Evolutionary conservation across 1,140 invertebrate genomes (phyloP).

Genomic region (Papilio polyxenes): DNA sequence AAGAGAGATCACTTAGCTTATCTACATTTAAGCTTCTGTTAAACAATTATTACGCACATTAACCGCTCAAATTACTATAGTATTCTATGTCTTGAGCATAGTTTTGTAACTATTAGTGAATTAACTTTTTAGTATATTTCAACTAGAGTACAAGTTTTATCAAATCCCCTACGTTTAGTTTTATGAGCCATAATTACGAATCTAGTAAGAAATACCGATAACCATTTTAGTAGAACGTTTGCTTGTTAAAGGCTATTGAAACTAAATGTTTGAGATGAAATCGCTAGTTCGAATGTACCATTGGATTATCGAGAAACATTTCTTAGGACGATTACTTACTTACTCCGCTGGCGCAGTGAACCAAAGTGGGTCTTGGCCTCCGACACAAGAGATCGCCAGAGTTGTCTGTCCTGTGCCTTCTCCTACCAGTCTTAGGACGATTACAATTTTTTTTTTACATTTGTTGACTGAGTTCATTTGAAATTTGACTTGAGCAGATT

Average conservation of each 20-base stretch:
- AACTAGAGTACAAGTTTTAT: not conserved
- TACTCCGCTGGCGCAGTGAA: no score
- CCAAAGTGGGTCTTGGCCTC: no score
- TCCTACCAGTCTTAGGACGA: not conserved
- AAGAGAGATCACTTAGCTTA: not conserved
- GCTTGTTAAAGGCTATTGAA: constrained; percentile 3
- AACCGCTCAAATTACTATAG: not conserved
- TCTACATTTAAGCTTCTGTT: not conserved
- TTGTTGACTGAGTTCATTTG: no score
- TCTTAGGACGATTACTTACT: not conserved
- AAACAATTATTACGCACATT: not conserved
- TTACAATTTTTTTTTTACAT: not conserved
- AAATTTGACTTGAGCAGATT: no score
- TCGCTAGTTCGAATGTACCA: not conserved
- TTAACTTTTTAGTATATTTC: not conserved
- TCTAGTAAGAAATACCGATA: not conserved
- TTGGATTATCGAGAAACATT: not conserved
- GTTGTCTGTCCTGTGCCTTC: no score
- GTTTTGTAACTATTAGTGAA: not conserved
- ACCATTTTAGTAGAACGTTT: not conserved
- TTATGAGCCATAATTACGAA: not conserved
- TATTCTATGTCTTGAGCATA: not conserved
- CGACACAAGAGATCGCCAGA: no score
- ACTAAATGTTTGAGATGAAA: not conserved
- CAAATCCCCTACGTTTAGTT: not conserved